A percentile compares a stretch with the other conserved stretches of the same genome.
Evolutionary conservation across 1,140 invertebrate species (phyloP).

Genomic region (Drosophila parabipectinata): DNA sequence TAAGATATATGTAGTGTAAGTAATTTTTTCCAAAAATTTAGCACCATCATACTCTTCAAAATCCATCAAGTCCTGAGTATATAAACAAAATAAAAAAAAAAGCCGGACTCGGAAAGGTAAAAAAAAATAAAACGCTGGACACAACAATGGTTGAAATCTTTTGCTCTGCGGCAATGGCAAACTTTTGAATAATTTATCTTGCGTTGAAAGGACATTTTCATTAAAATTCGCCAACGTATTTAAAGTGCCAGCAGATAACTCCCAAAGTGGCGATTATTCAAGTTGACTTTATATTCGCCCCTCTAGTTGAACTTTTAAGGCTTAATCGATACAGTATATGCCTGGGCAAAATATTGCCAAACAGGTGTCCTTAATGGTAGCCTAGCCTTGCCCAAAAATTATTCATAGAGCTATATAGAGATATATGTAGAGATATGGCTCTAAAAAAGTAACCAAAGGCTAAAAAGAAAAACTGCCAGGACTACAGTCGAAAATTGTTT

Average conservation of each 20-base stretch:
- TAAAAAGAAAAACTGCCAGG: not conserved
- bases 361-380: not conserved
- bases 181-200: slow-evolving; percentile 82
- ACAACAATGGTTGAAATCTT: slow-evolving; percentile 37
- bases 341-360: not conserved
- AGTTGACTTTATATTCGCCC: slow-evolving; percentile 71
- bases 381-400: not conserved
- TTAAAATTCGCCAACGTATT: slow-evolving; percentile 81
- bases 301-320: not conserved
- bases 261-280: slow-evolving; percentile 80
- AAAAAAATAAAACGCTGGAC: slow-evolving; percentile 30
- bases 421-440: not conserved
- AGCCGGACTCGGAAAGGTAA: slow-evolving; percentile 29
- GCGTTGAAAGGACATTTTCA: slow-evolving; percentile 81
- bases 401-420: not conserved
- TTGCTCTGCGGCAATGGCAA: slow-evolving; percentile 59
- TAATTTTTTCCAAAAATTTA: too few species aligned
- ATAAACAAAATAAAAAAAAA: not conserved
- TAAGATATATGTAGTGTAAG: too few species aligned
- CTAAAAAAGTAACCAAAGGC: slow-evolving; percentile 2
- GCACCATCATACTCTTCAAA: too few species aligned
- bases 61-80: too few species aligned
- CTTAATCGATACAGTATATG: not conserved
- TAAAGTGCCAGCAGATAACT: slow-evolving; percentile 80
- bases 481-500: slow-evolving; percentile 45